Evolutionary conservation across 2,113 vertebrate species (phyloP).

Genomic region (Anseranas semipalmata): DNA sequence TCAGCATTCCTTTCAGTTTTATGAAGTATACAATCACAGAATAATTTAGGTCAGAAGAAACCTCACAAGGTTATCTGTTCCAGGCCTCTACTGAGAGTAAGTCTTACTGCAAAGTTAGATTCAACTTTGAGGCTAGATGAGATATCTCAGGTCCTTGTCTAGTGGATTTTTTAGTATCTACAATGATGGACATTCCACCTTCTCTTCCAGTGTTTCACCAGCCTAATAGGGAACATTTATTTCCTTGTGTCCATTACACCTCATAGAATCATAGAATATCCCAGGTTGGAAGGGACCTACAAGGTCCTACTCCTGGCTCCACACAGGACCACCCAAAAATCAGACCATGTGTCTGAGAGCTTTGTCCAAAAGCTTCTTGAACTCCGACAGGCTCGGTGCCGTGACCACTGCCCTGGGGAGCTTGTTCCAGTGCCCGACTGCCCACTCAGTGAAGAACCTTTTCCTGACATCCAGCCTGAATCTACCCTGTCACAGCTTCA

Average conservation of each 20-base stretch:
- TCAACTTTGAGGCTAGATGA: background rate
- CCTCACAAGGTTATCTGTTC: background rate
- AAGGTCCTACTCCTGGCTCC: too few species aligned
- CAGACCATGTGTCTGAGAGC: too few species aligned
- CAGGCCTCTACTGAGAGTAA: background rate
- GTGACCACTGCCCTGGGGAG: too few species aligned
- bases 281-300: too few species aligned
- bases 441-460: too few species aligned
- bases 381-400: too few species aligned
- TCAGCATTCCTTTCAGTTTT: background rate
- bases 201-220: background rate
- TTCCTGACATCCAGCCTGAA: too few species aligned
- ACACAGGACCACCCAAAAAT: too few species aligned
- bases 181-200: background rate
- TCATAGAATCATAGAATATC: too few species aligned
- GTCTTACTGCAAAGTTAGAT: background rate
- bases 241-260: background rate
- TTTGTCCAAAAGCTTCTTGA: too few species aligned
- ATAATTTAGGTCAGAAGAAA: background rate
- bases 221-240: background rate
- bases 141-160: background rate
- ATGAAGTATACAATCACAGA: background rate
- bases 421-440: too few species aligned
- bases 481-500: too few species aligned
- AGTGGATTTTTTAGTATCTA: background rate